phyloP scores from a whole-genome alignment of 1,140 invertebrate genomes.

The Drosophila ohnishii region DNA sequence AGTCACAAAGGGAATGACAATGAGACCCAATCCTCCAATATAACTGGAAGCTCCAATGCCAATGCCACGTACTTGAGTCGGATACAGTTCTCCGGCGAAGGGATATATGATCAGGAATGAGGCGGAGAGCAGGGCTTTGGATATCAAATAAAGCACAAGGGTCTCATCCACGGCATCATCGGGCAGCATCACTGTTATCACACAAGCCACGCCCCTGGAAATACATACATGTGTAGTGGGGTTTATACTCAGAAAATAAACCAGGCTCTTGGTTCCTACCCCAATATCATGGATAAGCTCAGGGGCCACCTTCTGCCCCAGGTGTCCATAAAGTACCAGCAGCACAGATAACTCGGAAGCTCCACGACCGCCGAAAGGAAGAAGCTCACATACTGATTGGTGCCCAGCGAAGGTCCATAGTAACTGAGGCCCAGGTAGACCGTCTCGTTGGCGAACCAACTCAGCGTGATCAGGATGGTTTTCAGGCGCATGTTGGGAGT shows the following conservation, averaged over 20 bases:
- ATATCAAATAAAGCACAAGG: conserved; percentile 91
- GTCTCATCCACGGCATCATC: conserved; percentile 89
- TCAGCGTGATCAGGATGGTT: conserved; percentile 87
- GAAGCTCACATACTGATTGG: conserved; percentile 93
- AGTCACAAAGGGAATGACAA: conserved; percentile 95
- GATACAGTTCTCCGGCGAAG: conserved; percentile 94
- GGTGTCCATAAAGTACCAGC: conserved; percentile 93
- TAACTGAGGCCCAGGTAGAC: conserved; percentile 92
- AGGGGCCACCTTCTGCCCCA: conserved; percentile 93
- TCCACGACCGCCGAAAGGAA: conserved; percentile 92
- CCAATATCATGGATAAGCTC: conserved; percentile 91
- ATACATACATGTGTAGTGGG: background rate
- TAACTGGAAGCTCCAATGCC: conserved; percentile 95
- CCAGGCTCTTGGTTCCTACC: conserved; percentile 31
- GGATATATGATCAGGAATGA: conserved; percentile 96
- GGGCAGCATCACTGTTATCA: conserved; percentile 91
- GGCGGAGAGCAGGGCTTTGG: conserved; percentile 94
- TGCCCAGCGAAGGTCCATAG: conserved; percentile 92
- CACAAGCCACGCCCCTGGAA: conserved; percentile 89
- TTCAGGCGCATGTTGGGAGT: conserved; percentile 94
- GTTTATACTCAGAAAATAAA: background rate
- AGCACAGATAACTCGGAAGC: conserved; percentile 92
- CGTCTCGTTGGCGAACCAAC: conserved; percentile 90
- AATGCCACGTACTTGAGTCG: conserved; percentile 92
- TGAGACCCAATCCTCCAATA: conserved; percentile 92